phyloP scores from a whole-genome alignment of 2,888 invertebrate genomes.

The Pecten maximus region DNA sequence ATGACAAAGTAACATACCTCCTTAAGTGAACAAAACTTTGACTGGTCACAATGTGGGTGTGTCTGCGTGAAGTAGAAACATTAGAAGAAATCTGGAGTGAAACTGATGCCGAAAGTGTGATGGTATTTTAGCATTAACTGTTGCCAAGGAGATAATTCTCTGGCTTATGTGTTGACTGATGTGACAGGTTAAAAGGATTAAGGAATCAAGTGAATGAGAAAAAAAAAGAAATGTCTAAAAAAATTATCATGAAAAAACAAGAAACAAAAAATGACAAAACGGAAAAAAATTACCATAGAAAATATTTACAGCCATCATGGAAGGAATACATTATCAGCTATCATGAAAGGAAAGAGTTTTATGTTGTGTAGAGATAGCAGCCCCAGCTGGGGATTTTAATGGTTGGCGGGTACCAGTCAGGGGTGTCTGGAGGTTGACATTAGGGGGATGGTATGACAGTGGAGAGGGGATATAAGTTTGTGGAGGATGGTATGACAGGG shows the following conservation, averaged over 20 bases:
- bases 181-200: conserved; percentile 30
- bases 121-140: neutral
- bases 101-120: neutral
- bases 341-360: neutral
- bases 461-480: too few species aligned
- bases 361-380: neutral
- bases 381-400: neutral
- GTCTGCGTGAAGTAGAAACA: neutral
- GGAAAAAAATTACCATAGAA: neutral
- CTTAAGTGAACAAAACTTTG: neutral
- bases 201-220: neutral
- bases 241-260: neutral
- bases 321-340: neutral
- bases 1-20: neutral
- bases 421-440: too few species aligned
- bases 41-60: neutral
- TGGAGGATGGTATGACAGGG: too few species aligned
- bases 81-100: neutral
- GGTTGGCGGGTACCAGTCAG: too few species aligned
- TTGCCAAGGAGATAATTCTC: neutral
- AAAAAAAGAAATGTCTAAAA: neutral
- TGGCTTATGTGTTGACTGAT: neutral
- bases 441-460: too few species aligned
- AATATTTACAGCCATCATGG: neutral
- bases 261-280: neutral